phyloP scores from a whole-genome alignment of 2,888 invertebrate genomes.

The Caenorhabditis sulstoni region DNA sequence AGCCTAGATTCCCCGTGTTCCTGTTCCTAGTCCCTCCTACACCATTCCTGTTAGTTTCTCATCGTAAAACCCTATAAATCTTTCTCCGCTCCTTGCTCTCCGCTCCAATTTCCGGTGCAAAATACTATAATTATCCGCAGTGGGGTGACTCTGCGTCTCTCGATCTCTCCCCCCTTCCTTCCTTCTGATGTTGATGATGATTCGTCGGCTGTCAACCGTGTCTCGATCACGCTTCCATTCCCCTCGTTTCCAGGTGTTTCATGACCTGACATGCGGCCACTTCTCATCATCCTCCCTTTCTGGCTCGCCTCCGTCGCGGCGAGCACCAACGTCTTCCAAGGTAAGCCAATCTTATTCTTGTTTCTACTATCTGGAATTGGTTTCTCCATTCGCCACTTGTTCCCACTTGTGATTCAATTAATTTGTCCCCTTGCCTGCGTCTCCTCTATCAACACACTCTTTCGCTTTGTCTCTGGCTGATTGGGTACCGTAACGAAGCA shows the following conservation, averaged over 20 bases:
- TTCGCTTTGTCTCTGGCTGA: slow-evolving; percentile 20
- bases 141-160: slow-evolving; percentile 16
- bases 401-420: slow-evolving; percentile 54
- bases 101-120: slow-evolving; percentile 54
- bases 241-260: slow-evolving; percentile 28
- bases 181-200: slow-evolving; percentile 37
- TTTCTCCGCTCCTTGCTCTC: slow-evolving; percentile 10
- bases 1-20: neutral
- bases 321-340: slow-evolving; percentile 41
- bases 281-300: slow-evolving; percentile 5
- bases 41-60: neutral
- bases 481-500: slow-evolving; percentile 55
- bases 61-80: slow-evolving; percentile 36
- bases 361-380: neutral
- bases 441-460: slow-evolving; percentile 29
- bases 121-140: slow-evolving; percentile 52
- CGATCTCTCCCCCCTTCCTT: neutral
- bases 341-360: neutral
- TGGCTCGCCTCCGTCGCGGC: slow-evolving; percentile 17
- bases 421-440: slow-evolving; percentile 13
- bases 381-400: slow-evolving; percentile 19
- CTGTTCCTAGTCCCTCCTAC: neutral
- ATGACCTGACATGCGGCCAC: slow-evolving; percentile 36
- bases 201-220: slow-evolving; percentile 52
- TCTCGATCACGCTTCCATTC: slow-evolving; percentile 47